These are phyloP conservation scores for Diaprepes abbreviatus DNA, from an alignment of 2,888 invertebrate species.

Conservation along the genomic window DNA sequence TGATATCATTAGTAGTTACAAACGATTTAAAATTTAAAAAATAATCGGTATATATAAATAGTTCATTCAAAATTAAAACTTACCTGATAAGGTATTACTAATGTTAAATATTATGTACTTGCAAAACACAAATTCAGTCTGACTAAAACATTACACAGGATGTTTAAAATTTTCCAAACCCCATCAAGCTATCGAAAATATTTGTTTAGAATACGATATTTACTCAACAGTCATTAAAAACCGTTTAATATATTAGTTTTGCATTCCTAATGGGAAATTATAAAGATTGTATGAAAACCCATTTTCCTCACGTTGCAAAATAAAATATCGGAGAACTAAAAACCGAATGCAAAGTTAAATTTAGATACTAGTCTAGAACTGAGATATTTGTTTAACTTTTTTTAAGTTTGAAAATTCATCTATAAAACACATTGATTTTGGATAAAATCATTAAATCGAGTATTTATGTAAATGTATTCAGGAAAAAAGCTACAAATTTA, in stretches of 20 bases:
- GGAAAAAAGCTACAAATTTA: too few species aligned
- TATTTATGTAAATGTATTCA: too few species aligned
- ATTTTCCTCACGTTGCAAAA: neutral
- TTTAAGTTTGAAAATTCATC: too few species aligned
- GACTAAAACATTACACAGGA: conserved; percentile 11
- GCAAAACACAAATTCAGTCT: neutral
- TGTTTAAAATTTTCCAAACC: conserved; percentile 2
- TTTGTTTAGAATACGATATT: conserved; percentile 6
- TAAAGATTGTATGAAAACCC: neutral
- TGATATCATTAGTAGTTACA: too few species aligned
- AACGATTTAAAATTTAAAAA: too few species aligned
- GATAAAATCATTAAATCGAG: too few species aligned
- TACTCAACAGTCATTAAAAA: conserved; percentile 8
- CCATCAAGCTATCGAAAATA: conserved; percentile 6
- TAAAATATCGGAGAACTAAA: neutral
- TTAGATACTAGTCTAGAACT: neutral
- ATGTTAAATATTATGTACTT: too few species aligned
- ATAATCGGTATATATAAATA: too few species aligned
- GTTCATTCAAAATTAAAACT: too few species aligned
- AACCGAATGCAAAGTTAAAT: neutral
- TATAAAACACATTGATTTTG: too few species aligned
- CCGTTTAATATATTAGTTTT: neutral
- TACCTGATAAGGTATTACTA: too few species aligned
- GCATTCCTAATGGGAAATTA: conserved; percentile 1
- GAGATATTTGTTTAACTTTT: too few species aligned